These are phyloP conservation scores for Diplodus sargus DNA, from an alignment of 2,797 vertebrate species.

Conservation along the genomic window DNA sequence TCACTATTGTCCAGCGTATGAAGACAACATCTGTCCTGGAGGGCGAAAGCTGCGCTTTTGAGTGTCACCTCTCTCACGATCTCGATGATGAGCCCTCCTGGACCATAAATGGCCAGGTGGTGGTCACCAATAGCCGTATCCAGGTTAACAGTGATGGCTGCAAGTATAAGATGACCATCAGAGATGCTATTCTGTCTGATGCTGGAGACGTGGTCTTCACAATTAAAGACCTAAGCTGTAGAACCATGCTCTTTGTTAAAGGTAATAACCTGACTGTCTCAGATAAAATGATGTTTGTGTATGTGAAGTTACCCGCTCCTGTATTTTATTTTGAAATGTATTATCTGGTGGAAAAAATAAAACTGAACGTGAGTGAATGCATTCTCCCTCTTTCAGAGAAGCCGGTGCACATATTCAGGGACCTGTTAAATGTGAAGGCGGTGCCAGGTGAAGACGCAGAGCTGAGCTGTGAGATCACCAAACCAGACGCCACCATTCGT, in stretches of 20 bases:
- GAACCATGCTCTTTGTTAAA: constrained; percentile 91
- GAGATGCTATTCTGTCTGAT: constrained; percentile 79
- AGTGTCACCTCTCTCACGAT: constrained; percentile 92
- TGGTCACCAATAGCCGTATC: constrained; percentile 83
- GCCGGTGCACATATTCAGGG: constrained; percentile 86
- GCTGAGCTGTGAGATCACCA: constrained; percentile 93
- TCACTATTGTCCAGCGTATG: constrained; percentile 91
- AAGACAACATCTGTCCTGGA: constrained; percentile 89
- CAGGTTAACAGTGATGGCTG: constrained; percentile 80
- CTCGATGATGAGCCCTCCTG: constrained; percentile 85
- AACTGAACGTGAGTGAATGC: neutral
- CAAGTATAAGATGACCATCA: constrained; percentile 87
- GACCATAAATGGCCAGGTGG: constrained; percentile 85
- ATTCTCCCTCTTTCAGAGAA: constrained; percentile 83
- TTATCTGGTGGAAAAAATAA: neutral
- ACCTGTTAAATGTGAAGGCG: constrained; percentile 86
- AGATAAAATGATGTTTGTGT: neutral
- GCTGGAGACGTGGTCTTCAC: constrained; percentile 92
- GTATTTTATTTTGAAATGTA: neutral
- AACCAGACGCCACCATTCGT: constrained; percentile 83
- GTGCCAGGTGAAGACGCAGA: constrained; percentile 88
- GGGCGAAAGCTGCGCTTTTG: constrained; percentile 91
- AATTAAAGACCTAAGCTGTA: constrained; percentile 89
- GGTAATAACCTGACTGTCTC: constrained; percentile 78
- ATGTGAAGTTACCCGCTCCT: neutral